phyloP scores from a whole-genome alignment of 35 echinoderm and acorn worm genomes.

The Stichopus chloronotus region DNA sequence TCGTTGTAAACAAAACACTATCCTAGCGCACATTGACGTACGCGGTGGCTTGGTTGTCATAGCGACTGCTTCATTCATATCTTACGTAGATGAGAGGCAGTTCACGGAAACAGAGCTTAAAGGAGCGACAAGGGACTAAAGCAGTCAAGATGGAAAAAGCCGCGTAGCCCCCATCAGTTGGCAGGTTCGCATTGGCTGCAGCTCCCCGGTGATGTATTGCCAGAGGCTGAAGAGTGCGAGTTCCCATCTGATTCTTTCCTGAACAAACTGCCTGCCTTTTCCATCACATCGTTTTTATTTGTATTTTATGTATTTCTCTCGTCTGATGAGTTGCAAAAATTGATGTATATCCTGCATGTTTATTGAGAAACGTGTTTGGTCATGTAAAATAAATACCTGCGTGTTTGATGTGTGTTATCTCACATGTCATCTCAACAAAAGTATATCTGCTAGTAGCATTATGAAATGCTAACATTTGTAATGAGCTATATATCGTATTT shows the following conservation, averaged over 20 bases:
- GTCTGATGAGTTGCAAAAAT: background rate
- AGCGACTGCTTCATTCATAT: slow-evolving; percentile 55
- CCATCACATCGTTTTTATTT: too few species aligned
- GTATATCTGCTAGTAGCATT: background rate
- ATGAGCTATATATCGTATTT: background rate
- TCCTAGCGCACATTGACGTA: slow-evolving; percentile 54
- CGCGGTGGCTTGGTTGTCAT: slow-evolving; percentile 48
- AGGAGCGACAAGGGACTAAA: background rate
- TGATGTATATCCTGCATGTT: background rate
- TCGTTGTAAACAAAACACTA: slow-evolving; percentile 60
- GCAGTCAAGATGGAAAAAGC: background rate
- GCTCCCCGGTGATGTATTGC: too few species aligned
- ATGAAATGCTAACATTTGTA: background rate
- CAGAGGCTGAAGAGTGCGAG: too few species aligned
- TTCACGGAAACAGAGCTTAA: slow-evolving; percentile 26
- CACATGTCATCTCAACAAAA: background rate
- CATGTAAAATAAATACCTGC: background rate
- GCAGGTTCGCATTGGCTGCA: too few species aligned
- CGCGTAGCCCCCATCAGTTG: too few species aligned
- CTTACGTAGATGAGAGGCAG: slow-evolving; percentile 61
- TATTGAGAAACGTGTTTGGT: background rate
- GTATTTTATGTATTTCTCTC: too few species aligned
- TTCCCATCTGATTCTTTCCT: too few species aligned
- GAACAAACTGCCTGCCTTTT: too few species aligned
- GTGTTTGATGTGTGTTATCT: background rate